Conservation (phyloP, 2,113 vertebrate species). For the Corvus cornix region DNA sequence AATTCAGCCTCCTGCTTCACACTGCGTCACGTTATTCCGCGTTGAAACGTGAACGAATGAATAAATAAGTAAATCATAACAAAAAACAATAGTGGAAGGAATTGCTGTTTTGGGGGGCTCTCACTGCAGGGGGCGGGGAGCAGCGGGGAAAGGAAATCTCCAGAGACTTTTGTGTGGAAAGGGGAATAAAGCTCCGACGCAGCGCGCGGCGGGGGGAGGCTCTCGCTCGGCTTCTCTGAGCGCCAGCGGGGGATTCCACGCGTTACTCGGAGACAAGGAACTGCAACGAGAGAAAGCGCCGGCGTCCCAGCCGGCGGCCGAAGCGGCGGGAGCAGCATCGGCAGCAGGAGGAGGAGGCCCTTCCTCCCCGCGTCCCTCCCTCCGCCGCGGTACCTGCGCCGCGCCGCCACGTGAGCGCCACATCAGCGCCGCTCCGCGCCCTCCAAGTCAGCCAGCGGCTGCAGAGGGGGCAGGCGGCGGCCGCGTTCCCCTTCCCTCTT, state of each 20-base stretch:
- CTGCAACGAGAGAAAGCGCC: neutral
- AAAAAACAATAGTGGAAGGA: neutral
- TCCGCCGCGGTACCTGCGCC: constrained; percentile 70
- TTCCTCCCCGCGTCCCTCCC: neutral
- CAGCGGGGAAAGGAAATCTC: neutral
- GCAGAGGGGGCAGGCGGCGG: neutral
- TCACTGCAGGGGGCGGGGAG: neutral
- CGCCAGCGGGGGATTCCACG: neutral
- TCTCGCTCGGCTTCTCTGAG: neutral
- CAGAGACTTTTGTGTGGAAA: neutral
- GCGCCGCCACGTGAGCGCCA: constrained; percentile 70
- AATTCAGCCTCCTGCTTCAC: neutral
- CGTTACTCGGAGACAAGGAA: neutral
- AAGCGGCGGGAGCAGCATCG: neutral
- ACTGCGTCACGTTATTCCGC: neutral
- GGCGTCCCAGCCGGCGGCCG: neutral
- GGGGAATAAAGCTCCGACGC: neutral
- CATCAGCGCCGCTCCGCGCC: constrained; percentile 57
- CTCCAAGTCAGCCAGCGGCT: neutral
- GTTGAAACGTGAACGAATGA: neutral
- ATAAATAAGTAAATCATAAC: neutral
- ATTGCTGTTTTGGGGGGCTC: neutral
- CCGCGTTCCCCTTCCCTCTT: neutral
- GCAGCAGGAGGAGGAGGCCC: neutral
- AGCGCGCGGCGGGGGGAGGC: too few relatives aligned